A percentile compares a stretch with the other conserved stretches of the same genome.
Conservation (phyloP, 2,797 vertebrate species). For the Coendou prehensilis region DNA sequence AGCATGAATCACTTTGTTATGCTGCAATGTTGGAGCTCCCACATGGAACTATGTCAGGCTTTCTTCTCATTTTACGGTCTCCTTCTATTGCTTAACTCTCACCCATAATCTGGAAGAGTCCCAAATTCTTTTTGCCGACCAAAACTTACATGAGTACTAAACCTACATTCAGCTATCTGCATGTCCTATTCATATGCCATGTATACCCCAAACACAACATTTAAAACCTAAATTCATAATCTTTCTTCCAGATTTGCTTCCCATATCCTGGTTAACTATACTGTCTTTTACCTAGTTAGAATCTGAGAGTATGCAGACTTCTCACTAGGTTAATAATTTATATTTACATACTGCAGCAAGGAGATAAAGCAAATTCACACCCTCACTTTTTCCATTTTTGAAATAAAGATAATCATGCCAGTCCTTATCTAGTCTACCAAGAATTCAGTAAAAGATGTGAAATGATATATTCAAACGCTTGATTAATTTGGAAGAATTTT, state of each 20-base stretch:
- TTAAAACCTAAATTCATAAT: slow-evolving; percentile 5
- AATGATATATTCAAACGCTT: slow-evolving; percentile 12
- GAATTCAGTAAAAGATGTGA: slow-evolving; percentile 22
- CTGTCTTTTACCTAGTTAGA: neutral
- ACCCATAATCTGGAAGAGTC: neutral
- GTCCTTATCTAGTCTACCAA: neutral
- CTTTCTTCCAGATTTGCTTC: slow-evolving; percentile 35
- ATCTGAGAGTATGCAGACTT: neutral
- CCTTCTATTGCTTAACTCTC: neutral
- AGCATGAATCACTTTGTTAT: slow-evolving; percentile 1
- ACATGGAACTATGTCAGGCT: neutral
- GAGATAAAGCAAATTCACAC: neutral
- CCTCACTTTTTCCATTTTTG: neutral
- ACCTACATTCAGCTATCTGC: neutral
- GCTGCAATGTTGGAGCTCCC: neutral
- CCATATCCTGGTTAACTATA: neutral
- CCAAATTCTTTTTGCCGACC: slow-evolving; percentile 40
- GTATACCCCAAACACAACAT: neutral
- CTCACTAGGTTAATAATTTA: neutral
- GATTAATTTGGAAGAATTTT: slow-evolving; percentile 40
- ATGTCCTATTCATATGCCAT: neutral
- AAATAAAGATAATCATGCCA: neutral
- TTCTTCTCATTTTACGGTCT: slow-evolving; percentile 21
- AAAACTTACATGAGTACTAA: neutral
- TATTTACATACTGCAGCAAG: neutral